A percentile compares a stretch with the other conserved stretches of the same genome.
Evolutionary conservation across 2,888 invertebrate species (phyloP).

Genomic region (Drosophila formosana): DNA sequence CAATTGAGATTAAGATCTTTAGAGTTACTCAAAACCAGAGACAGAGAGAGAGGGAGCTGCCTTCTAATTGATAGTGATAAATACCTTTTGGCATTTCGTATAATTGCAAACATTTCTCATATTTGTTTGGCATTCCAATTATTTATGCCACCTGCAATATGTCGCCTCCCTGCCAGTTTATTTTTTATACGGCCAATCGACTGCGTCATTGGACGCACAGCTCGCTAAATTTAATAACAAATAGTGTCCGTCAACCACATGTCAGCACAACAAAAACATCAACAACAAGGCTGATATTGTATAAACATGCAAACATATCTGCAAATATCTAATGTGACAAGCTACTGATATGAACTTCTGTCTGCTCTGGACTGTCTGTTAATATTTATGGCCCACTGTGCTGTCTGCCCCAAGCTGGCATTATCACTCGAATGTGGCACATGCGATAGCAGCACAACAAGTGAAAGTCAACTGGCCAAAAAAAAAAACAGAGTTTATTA

Average conservation of each 20-base stretch:
- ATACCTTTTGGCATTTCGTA: conserved; percentile 5
- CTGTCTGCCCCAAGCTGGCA: conserved; percentile 14
- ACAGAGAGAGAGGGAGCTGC: not conserved
- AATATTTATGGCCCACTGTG: conserved; percentile 39
- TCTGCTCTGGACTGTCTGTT: conserved; percentile 19
- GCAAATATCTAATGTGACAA: conserved; percentile 38
- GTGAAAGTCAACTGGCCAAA: conserved; percentile 7
- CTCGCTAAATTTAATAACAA: conserved; percentile 61
- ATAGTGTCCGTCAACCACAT: conserved; percentile 55
- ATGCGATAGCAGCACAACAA: conserved; percentile 4
- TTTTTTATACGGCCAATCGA: conserved; percentile 3
- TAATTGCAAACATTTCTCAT: conserved; percentile 28
- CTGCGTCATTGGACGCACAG: conserved; percentile 49
- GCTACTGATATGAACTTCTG: conserved; percentile 40
- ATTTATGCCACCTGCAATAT: conserved; percentile 1
- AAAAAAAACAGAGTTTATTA: not conserved
- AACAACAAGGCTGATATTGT: not conserved
- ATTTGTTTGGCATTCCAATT: conserved; percentile 18
- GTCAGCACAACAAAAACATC: conserved; percentile 24
- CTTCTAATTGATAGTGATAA: conserved; percentile 29
- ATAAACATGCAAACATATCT: conserved; percentile 27
- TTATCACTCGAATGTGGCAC: conserved; percentile 27
- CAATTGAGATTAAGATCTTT: conserved; percentile 1
- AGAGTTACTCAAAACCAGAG: too few species aligned
- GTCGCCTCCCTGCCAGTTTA: not conserved